Evolutionary conservation across 2,797 vertebrate genomes (phyloP), one percentile per base, ranked within the genome.

Genomic region (Microctenopoma steveboyesi): DNA sequence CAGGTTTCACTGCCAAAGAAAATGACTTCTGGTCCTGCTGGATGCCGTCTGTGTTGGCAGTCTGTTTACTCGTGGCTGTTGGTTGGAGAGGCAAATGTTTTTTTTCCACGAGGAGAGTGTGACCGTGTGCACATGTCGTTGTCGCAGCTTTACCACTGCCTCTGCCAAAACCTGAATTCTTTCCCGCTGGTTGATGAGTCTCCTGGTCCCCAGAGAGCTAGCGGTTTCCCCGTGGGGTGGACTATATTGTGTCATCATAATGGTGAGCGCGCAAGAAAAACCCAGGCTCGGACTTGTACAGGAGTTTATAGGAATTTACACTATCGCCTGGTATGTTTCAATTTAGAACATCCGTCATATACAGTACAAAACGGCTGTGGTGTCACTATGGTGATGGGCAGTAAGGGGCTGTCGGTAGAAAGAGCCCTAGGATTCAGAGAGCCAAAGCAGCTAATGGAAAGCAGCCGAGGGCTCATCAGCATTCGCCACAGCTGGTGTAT

Each of bases 401-500:
- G 43, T 2, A 13, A 4, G 45, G 25, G 35, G 43, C 55, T 42
- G 69, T 72, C 53, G 46, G 54, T 65, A 64, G 74, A 68, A 5
- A 25, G 18, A 46, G 43, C 53, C 22, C 14, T 33, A 4, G 48
- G 39, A 48, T 55, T 43, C 48, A 53, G 46, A 77, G 42, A 50
- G 30, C 56, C 58, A 48, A 15, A 28, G 61, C 66, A 37, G 35
- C 58, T 76, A 68, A 63, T 70, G 65, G 74, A 56, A 61, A 82
- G 18, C 72, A 58, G 70, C 73, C 53, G 45, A 28, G 33, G 42
- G 64, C 83, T 90, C 83, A 84, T 90, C 82, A 74, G 72, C 80
- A 86, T 86, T 88, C 78, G 3, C 57, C 69, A 33, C 85, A 55
- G 86, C 79, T 58, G 64, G 28, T 9, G 18, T 91, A 93, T 93